Evolutionary conservation across 2,888 invertebrate genomes (phyloP).

Genomic region (Noctua pronuba): DNA sequence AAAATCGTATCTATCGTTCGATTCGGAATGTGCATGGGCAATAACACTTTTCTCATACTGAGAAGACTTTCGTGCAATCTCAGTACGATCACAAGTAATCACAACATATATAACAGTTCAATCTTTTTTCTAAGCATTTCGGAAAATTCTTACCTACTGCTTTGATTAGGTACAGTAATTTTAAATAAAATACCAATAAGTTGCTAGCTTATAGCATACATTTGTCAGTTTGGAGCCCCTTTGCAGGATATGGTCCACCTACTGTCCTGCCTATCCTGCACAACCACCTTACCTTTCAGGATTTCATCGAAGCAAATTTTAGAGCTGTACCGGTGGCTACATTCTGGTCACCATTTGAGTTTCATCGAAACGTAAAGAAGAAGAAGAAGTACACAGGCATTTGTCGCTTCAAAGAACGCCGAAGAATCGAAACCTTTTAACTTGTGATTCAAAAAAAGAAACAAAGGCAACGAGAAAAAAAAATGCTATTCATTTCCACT

Average conservation of each 20-base stretch:
- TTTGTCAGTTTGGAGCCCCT: too few relatives aligned
- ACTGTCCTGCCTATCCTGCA: too few relatives aligned
- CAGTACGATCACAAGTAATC: neutral
- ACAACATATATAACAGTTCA: too few relatives aligned
- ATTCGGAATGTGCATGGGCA: neutral
- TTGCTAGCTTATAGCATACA: too few relatives aligned
- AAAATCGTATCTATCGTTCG: neutral
- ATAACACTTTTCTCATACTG: neutral
- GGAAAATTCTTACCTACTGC: neutral
- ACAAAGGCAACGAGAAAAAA: slow-evolving; percentile 12
- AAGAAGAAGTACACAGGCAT: too few relatives aligned
- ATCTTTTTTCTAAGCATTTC: neutral
- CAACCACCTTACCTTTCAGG: too few relatives aligned
- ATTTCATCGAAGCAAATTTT: too few relatives aligned
- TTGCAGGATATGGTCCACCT: too few relatives aligned
- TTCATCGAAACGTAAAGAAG: too few relatives aligned
- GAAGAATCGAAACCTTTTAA: slow-evolving; percentile 16
- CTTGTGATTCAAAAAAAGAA: slow-evolving; percentile 22
- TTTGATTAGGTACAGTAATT: neutral
- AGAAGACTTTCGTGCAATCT: neutral
- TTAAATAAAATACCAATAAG: neutral
- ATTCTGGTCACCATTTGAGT: too few relatives aligned
- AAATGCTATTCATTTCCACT: neutral
- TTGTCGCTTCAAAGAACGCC: neutral
- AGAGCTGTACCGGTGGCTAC: too few relatives aligned